Percentiles rank a stretch among this genome's conserved stretches.
Evolutionary conservation across 1,140 invertebrate genomes (phyloP).

Genomic region (Spodoptera litura): DNA sequence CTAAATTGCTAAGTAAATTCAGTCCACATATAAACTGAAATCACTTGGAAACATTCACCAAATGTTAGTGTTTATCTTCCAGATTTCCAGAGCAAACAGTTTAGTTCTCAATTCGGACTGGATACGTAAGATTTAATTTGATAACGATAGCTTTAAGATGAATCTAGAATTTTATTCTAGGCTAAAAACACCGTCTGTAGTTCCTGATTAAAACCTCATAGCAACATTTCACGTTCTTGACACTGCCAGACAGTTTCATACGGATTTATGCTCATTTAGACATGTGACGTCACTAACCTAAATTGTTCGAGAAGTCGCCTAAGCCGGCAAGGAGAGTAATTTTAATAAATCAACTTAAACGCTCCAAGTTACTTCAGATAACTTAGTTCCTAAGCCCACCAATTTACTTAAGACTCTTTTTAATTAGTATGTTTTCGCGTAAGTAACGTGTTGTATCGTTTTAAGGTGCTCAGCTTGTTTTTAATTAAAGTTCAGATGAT

Average conservation of each 20-base stretch:
- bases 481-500: conserved; percentile 9
- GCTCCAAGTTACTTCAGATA: not conserved
- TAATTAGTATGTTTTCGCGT: conserved; percentile 7
- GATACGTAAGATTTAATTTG: not conserved
- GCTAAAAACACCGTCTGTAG: no score
- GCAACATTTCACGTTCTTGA: conserved; percentile 13
- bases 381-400: conserved; percentile 18
- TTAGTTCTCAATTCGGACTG: not conserved
- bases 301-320: conserved; percentile 9
- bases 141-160: not conserved
- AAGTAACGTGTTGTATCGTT: no score
- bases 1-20: conserved; percentile 7
- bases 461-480: not conserved
- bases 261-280: conserved; percentile 6
- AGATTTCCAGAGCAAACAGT: no score
- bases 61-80: not conserved
- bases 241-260: not conserved
- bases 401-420: conserved; percentile 34
- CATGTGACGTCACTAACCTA: not conserved
- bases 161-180: no score
- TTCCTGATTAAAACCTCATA: not conserved
- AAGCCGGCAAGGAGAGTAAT: conserved; percentile 1
- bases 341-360: conserved; percentile 32
- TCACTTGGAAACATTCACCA: not conserved
- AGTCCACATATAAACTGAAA: not conserved